A percentile compares a stretch with the other conserved stretches of the same genome.
phyloP scores from a whole-genome alignment of 2,797 vertebrate genomes.

The Tragelaphus eurycerus region DNA sequence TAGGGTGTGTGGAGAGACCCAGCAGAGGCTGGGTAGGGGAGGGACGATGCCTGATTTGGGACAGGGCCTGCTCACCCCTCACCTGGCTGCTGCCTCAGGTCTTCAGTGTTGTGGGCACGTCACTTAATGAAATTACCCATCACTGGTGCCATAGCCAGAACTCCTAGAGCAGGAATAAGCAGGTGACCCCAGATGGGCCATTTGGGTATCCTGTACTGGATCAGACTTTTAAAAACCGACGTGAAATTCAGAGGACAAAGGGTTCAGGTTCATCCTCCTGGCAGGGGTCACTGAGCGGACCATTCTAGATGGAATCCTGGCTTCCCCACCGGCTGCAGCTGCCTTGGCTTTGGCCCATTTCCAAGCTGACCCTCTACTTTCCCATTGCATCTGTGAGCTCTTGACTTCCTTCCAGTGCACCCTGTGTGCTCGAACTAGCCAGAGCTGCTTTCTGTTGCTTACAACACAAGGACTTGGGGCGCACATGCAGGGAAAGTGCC shows the following conservation, averaged over 20 bases:
- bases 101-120: background rate
- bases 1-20: background rate
- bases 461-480: background rate
- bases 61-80: background rate
- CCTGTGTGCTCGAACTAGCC: accelerated
- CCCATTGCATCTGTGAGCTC: background rate
- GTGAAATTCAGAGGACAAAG: background rate
- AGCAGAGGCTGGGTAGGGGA: background rate
- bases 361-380: background rate
- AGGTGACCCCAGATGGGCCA: background rate
- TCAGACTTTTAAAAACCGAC: background rate
- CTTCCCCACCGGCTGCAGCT: background rate
- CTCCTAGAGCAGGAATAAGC: background rate
- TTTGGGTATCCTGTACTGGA: background rate
- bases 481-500: accelerated
- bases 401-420: background rate
- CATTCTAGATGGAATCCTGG: background rate
- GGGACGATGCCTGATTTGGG: background rate
- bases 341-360: background rate
- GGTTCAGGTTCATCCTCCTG: background rate
- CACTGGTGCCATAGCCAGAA: background rate
- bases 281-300: background rate
- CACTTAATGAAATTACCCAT: background rate
- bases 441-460: background rate
- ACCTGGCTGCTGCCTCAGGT: background rate